phyloP scores from a whole-genome alignment of 2,888 invertebrate species.

The Drosophila nr. medialis region DNA sequence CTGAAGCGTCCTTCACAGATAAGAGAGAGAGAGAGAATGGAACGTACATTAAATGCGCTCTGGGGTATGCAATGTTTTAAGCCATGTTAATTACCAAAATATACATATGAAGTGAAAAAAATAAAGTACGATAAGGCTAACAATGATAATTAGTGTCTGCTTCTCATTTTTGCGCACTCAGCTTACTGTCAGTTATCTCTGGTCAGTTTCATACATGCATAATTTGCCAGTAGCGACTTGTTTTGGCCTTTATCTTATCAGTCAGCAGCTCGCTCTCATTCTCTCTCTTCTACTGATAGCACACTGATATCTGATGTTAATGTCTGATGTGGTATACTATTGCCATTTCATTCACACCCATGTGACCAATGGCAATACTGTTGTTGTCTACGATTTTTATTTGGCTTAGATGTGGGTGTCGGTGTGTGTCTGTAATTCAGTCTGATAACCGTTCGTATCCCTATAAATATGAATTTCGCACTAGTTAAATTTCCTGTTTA shows the following conservation, averaged over 20 bases:
- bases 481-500: slow-evolving; percentile 69
- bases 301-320: slow-evolving; percentile 50
- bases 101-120: background rate
- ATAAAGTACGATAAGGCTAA: background rate
- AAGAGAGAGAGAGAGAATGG: background rate
- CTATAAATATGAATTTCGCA: slow-evolving; percentile 71
- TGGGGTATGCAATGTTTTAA: slow-evolving; percentile 54
- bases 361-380: slow-evolving; percentile 17
- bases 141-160: slow-evolving; percentile 6
- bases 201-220: slow-evolving; percentile 48
- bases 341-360: slow-evolving; percentile 29
- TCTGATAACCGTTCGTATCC: slow-evolving; percentile 27
- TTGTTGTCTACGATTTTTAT: slow-evolving; percentile 37
- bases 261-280: background rate
- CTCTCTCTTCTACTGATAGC: slow-evolving; percentile 29
- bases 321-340: slow-evolving; percentile 26
- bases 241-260: slow-evolving; percentile 58
- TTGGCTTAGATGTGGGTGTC: slow-evolving; percentile 3
- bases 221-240: slow-evolving; percentile 17
- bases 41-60: slow-evolving; percentile 18
- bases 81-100: slow-evolving; percentile 15
- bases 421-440: slow-evolving; percentile 14
- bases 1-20: slow-evolving; percentile 41
- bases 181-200: slow-evolving; percentile 28
- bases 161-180: slow-evolving; percentile 11